A percentile compares a stretch with the other conserved stretches of the same genome.
Conservation (phyloP, 2,113 vertebrate species). For the Procavia capensis region DNA sequence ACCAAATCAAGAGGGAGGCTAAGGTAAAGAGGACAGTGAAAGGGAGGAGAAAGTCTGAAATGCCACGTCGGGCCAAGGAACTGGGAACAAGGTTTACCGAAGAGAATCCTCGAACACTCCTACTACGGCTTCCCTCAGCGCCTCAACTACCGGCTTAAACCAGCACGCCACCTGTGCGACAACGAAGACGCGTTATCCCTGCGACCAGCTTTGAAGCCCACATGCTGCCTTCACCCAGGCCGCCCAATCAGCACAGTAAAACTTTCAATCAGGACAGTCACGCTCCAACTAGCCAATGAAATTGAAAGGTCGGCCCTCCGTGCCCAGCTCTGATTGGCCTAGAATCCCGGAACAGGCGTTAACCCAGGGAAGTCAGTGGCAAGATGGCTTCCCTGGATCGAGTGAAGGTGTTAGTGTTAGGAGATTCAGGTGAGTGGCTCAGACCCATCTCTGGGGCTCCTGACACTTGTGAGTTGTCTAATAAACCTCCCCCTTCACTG, state of each 20-base stretch:
- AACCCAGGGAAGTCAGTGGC: background rate
- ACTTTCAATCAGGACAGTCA: accelerated
- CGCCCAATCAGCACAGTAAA: background rate
- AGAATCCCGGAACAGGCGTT: background rate
- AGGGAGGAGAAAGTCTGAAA: conserved; percentile 19
- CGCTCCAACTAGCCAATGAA: background rate
- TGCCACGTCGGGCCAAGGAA: background rate
- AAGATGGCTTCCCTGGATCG: conserved; percentile 96
- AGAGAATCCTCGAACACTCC: conserved; percentile 50
- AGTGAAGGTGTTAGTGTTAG: conserved; percentile 97
- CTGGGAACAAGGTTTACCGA: conserved; percentile 73
- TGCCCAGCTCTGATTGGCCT: conserved; percentile 67
- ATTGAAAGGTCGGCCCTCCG: background rate
- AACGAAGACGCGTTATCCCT: conserved; percentile 47
- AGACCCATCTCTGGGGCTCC: background rate
- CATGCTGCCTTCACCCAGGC: background rate
- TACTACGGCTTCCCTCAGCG: conserved; percentile 50
- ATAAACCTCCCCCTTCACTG: background rate
- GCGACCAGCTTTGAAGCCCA: conserved; percentile 49
- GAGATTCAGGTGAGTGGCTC: conserved; percentile 94
- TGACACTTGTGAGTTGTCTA: background rate
- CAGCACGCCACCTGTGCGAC: conserved; percentile 41
- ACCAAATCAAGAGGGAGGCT: background rate
- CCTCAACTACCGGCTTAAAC: background rate
- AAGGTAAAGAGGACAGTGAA: background rate